These are phyloP conservation scores for Oceanites oceanicus DNA, from an alignment of 2,113 vertebrate species.

Conservation along the genomic window DNA sequence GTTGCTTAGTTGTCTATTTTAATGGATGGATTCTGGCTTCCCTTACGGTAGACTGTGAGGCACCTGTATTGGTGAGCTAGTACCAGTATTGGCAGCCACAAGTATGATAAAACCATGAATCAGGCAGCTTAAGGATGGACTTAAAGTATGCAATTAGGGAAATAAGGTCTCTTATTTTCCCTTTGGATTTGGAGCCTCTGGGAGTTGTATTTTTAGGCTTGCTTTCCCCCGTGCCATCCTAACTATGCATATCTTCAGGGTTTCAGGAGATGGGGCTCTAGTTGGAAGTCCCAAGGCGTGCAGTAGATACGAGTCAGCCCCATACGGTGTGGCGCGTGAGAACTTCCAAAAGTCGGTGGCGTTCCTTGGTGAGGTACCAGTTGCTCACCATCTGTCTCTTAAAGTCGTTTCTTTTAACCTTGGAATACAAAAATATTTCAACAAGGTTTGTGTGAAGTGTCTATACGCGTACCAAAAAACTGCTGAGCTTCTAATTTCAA, in stretches of 20 bases:
- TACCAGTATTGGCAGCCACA: background rate
- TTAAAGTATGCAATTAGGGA: slow-evolving; percentile 1
- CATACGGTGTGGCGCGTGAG: rapidly evolving
- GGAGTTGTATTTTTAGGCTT: background rate
- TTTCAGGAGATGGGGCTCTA: background rate
- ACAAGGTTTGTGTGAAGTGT: background rate
- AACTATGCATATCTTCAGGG: rapidly evolving
- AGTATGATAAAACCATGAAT: slow-evolving; percentile 19
- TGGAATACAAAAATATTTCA: background rate
- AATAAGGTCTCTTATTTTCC: background rate
- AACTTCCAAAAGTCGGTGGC: background rate
- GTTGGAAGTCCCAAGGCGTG: background rate
- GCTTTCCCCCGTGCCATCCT: background rate
- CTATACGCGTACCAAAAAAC: background rate
- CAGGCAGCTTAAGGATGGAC: background rate
- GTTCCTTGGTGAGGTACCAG: background rate
- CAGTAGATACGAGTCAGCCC: background rate
- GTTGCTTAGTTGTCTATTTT: background rate
- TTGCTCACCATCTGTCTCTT: slow-evolving; percentile 27
- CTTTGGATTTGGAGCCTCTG: background rate
- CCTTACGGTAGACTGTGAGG: background rate
- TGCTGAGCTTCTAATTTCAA: slow-evolving; percentile 3
- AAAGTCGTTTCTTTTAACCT: background rate
- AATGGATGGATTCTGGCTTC: background rate
- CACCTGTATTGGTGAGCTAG: slow-evolving; percentile 4